These are phyloP conservation scores for Antigone vipio DNA, from an alignment of 2,113 vertebrate genomes.

Conservation along the genomic window DNA sequence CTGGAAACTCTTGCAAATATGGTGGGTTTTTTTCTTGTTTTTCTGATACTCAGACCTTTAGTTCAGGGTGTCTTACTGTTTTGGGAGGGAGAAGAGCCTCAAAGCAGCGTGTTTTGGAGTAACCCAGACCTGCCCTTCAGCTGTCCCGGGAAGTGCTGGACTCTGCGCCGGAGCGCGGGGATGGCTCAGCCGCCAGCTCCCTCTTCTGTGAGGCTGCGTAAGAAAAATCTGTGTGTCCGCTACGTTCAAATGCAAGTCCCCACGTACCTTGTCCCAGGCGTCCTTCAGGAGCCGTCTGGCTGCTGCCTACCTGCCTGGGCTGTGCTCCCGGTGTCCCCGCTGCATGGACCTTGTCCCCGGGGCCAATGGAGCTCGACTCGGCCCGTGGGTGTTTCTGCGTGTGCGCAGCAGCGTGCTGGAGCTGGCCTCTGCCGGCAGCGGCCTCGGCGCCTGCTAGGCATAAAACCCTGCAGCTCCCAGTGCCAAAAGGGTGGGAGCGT, in stretches of 20 bases:
- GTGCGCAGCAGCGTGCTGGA: not conserved
- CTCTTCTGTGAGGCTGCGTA: not conserved
- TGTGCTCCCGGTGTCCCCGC: rapidly evolving
- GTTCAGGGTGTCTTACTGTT: no score
- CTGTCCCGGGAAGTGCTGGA: not conserved
- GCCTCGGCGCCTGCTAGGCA: not conserved
- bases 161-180: not conserved
- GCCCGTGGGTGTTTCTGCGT: not conserved
- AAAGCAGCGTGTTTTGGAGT: rapidly evolving
- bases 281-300: not conserved
- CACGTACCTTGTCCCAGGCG: not conserved
- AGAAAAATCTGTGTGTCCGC: no score
- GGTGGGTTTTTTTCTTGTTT: not conserved
- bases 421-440: not conserved
- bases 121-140: not conserved
- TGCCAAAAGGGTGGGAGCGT: rapidly evolving
- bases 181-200: not conserved
- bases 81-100: not conserved
- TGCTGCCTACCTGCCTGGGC: not conserved
- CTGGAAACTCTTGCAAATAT: not conserved
- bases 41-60: not conserved
- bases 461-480: rapidly evolving
- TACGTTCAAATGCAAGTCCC: rapidly evolving
- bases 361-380: rapidly evolving
- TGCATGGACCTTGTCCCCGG: not conserved